phyloP scores from a whole-genome alignment of 2,888 invertebrate species.

The Amphipoea oculea region DNA sequence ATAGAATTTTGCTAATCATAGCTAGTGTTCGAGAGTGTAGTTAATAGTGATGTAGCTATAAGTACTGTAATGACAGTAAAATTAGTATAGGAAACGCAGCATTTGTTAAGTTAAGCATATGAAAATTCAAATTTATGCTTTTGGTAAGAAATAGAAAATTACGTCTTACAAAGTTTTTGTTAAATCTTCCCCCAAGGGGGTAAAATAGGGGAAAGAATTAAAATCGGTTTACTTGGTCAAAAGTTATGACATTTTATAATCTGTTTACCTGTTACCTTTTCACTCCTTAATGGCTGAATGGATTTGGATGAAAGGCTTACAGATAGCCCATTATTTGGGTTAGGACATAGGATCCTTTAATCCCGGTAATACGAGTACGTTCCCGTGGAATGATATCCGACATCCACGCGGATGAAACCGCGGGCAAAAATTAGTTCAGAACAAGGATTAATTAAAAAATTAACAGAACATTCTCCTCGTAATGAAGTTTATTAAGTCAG shows the following conservation, averaged over 20 bases:
- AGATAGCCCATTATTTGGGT: no score
- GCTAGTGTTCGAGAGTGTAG: not conserved
- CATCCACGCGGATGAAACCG: not conserved
- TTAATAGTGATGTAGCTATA: not conserved
- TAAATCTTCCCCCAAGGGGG: not conserved
- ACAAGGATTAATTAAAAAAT: conserved; percentile 31
- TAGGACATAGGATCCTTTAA: no score
- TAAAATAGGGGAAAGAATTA: not conserved
- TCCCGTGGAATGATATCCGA: no score
- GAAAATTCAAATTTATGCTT: no score
- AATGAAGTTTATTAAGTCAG: conserved; percentile 33
- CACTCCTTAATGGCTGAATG: not conserved
- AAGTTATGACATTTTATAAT: not conserved
- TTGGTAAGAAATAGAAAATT: no score
- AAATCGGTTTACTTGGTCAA: not conserved
- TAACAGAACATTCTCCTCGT: conserved; percentile 19
- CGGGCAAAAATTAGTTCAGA: not conserved
- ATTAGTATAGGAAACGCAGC: no score
- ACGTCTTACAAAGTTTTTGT: not conserved
- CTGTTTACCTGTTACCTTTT: not conserved
- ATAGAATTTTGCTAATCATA: not conserved
- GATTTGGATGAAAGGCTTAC: no score
- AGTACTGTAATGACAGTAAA: not conserved
- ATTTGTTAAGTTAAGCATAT: no score
- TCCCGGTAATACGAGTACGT: no score